Evolutionary conservation across 2,797 vertebrate species (phyloP).

Genomic region (Nannoperca obscura): DNA sequence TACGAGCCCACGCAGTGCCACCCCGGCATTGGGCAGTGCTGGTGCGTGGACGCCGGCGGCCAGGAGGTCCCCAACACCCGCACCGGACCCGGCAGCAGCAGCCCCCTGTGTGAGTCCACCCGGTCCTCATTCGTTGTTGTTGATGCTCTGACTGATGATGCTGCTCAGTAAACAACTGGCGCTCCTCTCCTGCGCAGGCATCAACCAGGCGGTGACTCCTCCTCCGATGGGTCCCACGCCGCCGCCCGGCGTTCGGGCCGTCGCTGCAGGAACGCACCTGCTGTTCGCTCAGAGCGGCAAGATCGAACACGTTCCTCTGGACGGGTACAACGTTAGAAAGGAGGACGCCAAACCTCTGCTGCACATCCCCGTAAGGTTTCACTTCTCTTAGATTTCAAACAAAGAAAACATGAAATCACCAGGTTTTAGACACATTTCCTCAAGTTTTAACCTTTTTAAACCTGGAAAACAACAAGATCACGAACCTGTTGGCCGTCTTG

Average conservation of each 20-base stretch:
- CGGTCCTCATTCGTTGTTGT: rapidly evolving
- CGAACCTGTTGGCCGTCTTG: too few species aligned
- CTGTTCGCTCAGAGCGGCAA: constrained; percentile 94
- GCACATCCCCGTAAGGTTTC: constrained; percentile 89
- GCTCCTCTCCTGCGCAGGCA: constrained; percentile 74
- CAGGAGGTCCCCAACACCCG: constrained; percentile 90
- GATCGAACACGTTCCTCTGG: constrained; percentile 90
- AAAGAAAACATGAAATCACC: too few species aligned
- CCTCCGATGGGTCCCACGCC: constrained; percentile 86
- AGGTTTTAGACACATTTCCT: too few species aligned
- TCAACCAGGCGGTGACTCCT: constrained; percentile 81
- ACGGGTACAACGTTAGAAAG: constrained; percentile 87
- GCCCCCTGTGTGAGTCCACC: constrained; percentile 76
- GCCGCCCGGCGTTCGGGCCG: constrained; percentile 86
- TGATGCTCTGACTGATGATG: not conserved
- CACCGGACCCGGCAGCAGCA: constrained; percentile 77
- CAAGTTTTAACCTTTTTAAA: too few species aligned
- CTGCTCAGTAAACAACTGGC: not conserved
- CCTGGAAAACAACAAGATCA: not conserved
- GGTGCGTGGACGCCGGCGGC: constrained; percentile 91
- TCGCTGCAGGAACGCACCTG: constrained; percentile 88
- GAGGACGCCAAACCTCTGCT: constrained; percentile 87
- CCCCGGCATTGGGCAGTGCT: constrained; percentile 86
- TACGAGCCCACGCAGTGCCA: constrained; percentile 92
- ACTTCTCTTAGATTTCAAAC: too few species aligned